Evolutionary conservation across 1,140 invertebrate genomes (phyloP), one percentile per base, ranked within the genome.

Genomic region (Telenomus remus): DNA sequence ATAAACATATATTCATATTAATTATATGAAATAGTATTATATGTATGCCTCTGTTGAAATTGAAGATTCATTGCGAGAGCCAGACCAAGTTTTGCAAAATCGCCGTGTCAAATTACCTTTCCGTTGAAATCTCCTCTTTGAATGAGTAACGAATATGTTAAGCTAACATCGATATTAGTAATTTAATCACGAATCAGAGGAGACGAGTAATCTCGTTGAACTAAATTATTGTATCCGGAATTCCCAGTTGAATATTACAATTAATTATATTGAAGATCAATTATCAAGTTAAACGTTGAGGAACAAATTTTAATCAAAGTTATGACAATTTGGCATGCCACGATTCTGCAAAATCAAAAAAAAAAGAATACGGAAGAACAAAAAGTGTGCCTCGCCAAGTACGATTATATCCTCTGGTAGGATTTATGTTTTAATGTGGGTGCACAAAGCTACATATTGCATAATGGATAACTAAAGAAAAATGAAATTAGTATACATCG

Each of bases 1-100:
- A 84, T 85, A 83, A 82, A 82, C 79, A 83, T 77, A 81, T 78
- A 49, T 73, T 72, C 49, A 68, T 66, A 79, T 78, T 78, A 76
- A 76, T 71, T 71, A 53, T 78, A 75, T 66, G 11, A 44, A 46
- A 75, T 68, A 65, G 56, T 63, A 72, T 69, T 69, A 79, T 75
- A 60, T 70, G 53, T 78, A 65, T 64, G 66, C 60, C 69, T 71
- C 77, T 74, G 80, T 78, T 66, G 73, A 74, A 73, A 69, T 76
- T 69, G 47, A 15, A 43, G 69, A 76, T 71, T 68, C 64, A 74
- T 72, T 54, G 53, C 50, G 57, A 70, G 63, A 43, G 6, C 59
- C 50, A 61, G 19, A 27, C 50, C 51, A 54, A 43, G 51, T 51
- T 66, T 54, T 69, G 64, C 33, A 55, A 49, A 39, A 71, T 71